Base-by-base conservation (phyloP, 2,113 vertebrate species). In the Hydrochoerus hydrochaeris region DNA sequence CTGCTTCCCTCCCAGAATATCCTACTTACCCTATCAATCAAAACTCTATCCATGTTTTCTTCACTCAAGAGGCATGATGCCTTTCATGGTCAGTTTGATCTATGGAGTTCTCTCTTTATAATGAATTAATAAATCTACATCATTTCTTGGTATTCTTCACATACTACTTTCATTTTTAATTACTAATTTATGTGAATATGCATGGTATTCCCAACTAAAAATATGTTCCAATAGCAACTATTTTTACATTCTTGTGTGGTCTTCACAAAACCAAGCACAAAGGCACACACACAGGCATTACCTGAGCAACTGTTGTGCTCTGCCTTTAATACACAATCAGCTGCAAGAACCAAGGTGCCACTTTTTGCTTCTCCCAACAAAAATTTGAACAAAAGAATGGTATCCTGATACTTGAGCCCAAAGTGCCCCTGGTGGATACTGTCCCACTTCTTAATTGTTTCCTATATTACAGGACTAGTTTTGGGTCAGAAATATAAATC, bases 21-120 rank as follows among this genome's bases (percentile, higher is more conserved):
- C 85, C 44, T 26, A 13, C 30, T 67, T 52, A 81, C 16, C 41
- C 44, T 44, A 14, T 35, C 71, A 22, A 41, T 90, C 78, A 95
- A 91, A 96, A 88, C 24, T 49, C 14, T 20, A 38, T 41, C 63
- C 16, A 7, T 41, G 75, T n/a, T 95, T 92, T 92, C 85, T 95
- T 69, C 73, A 69, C 54, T 81, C 38, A 88, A 73, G 63, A 54
- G 49, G n/a, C 49, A 38, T 11, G 1, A 95, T 52, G 14, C 57
- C 44, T 83, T 90, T 90, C 30, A 62, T 90, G 35, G 69, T 91
- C 38, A 13, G 65, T 95, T 75, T 38, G 85, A 73, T 46, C 28
- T 67, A 49, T 0, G 32, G 75, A 67, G 14, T 20, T 78, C 32
- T 93, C 73, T 71, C 57, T 24, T 16, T 92, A 28, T 46, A 44